phyloP scores from a whole-genome alignment of 2,888 invertebrate species.

The Eilema sororculum region DNA sequence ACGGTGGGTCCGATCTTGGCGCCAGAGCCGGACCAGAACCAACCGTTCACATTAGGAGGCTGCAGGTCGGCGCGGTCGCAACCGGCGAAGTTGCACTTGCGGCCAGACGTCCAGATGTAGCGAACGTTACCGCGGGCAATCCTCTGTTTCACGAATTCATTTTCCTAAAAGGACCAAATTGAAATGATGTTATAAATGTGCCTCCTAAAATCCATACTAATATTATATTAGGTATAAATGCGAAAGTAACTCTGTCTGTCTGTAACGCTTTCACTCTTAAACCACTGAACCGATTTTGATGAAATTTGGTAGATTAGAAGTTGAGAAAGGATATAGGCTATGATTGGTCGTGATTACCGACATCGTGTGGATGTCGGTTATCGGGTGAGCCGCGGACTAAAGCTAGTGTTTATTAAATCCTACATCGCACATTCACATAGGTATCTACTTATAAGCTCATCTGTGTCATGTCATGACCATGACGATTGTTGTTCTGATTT shows the following conservation, averaged over 20 bases:
- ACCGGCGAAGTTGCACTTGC: slow-evolving; percentile 97
- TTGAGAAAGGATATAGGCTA: no score
- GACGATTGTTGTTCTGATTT: slow-evolving; percentile 29
- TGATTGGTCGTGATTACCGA: no score
- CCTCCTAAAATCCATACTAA: no score
- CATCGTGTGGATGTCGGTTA: no score
- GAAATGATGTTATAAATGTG: not conserved
- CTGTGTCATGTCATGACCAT: no score
- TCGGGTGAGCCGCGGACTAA: no score
- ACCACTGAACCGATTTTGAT: no score
- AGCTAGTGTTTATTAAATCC: slow-evolving; percentile 14
- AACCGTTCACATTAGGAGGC: slow-evolving; percentile 94
- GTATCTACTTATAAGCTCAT: slow-evolving; percentile 14
- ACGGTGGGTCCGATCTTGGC: slow-evolving; percentile 96
- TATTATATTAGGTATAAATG: no score
- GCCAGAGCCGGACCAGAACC: slow-evolving; percentile 98
- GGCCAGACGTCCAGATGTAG: slow-evolving; percentile 96
- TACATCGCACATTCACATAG: slow-evolving; percentile 12
- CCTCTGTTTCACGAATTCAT: slow-evolving; percentile 95
- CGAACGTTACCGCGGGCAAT: slow-evolving; percentile 92
- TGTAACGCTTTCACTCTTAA: no score
- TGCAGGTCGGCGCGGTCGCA: slow-evolving; percentile 94
- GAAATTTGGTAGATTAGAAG: no score
- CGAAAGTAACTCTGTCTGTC: no score
- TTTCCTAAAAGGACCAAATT: slow-evolving; percentile 84